Evolutionary conservation across 2,888 invertebrate genomes (phyloP).

Genomic region (Drosophila sordidula): DNA sequence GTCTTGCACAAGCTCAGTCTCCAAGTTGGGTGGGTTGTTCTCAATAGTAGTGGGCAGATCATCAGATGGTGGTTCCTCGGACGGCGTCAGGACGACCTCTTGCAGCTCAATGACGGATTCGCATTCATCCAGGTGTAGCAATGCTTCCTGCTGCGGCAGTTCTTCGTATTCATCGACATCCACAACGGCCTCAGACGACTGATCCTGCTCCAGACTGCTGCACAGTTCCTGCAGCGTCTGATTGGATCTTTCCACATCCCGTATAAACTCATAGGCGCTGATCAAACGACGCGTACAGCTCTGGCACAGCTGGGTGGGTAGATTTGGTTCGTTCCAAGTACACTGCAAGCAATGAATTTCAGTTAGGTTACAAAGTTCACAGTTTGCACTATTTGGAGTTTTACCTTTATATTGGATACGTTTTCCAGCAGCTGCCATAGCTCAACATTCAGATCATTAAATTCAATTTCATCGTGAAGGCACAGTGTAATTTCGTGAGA

Average conservation of each 20-base stretch:
- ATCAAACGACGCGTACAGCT: constrained; percentile 77
- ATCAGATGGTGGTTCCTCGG: not conserved
- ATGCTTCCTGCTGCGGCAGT: constrained; percentile 1
- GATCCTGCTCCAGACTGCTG: constrained; percentile 17
- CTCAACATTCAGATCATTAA: constrained; percentile 62
- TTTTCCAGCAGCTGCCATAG: constrained; percentile 71
- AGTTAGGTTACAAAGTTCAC: not conserved
- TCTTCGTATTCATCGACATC: constrained; percentile 14
- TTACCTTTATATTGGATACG: constrained; percentile 75
- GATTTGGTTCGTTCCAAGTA: constrained; percentile 48
- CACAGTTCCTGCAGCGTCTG: constrained; percentile 50
- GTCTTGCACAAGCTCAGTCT: constrained; percentile 6
- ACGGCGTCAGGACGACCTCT: constrained; percentile 15
- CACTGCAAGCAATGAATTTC: constrained; percentile 45
- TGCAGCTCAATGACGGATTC: constrained; percentile 36
- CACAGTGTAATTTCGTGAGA: constrained; percentile 63
- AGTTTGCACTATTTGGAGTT: not conserved
- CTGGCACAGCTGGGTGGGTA: constrained; percentile 73
- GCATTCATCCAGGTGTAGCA: constrained; percentile 23
- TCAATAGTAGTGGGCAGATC: constrained; percentile 4
- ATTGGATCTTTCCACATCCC: constrained; percentile 75
- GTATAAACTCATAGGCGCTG: constrained; percentile 79
- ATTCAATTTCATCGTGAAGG: constrained; percentile 77
- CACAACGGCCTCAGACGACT: not conserved
- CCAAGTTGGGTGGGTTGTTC: constrained; percentile 3